Base-by-base conservation (phyloP, 1,140 invertebrate species). In the Coelopa frigida region DNA sequence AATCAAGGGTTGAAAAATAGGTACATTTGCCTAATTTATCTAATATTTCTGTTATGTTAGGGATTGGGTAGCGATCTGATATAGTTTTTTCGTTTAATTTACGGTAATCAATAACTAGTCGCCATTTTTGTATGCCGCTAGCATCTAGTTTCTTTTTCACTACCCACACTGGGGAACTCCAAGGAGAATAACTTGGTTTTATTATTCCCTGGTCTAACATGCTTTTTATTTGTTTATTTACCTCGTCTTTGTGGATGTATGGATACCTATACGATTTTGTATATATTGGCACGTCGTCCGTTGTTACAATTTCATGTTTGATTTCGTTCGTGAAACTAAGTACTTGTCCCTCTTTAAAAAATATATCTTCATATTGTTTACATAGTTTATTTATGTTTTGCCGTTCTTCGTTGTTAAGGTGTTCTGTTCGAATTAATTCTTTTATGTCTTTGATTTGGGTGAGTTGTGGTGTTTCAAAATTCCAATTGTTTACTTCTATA, bases 31-130 rank as follows among this genome's bases (percentile, higher is more conserved):
- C 58, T 36, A 78, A 44, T 15, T 53, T 44, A 41, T 70, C 57
- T 10, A 78, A 45, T n/a, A 61, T 60, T 18, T 72, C 61, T 15
- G 67, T 60, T 32, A 78, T 62, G n/a, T 64, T 56, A 5, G 73
- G 72, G 15, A 78, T 46, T 10, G 78, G 76, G 53, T 70, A 79
- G 26, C 50, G 50, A 54, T 79, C 74, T 17, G 52, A 56, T 26
- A 67, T 52, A 12, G 64, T 68, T 20, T 56, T 53, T 35, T 67
- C 56, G 52, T 73, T 73, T 27, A 72, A 32, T 51, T 66, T 65
- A 27, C 65, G 29, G 44, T 61, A 72, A 50, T 69, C 70, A 10
- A 70, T 54, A 10, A 68, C 59, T 8, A 72, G 32, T 33, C 68
- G 41, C 50, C 49, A 54, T 49, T 43, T 52, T 20, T 29, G 27